Conservation (phyloP, 1,140 invertebrate genomes). For the Tyrophagus putrescentiae region DNA sequence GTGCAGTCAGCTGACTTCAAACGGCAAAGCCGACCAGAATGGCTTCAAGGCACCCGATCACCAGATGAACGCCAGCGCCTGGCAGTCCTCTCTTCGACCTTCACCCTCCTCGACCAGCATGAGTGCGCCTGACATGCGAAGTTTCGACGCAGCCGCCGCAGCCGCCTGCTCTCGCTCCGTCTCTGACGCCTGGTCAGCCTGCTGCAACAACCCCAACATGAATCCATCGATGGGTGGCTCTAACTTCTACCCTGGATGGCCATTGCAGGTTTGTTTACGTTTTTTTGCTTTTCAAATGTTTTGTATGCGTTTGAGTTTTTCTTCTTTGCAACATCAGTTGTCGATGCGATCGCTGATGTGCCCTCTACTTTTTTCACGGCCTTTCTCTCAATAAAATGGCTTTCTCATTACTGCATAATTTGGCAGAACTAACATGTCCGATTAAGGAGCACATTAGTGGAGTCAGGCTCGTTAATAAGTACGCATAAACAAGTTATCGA, state of each 20-base stretch:
- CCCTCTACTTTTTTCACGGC: too few relatives aligned
- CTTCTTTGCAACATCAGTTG: background rate
- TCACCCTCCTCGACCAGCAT: conserved; percentile 25
- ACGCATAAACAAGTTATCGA: too few relatives aligned
- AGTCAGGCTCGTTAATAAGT: too few relatives aligned
- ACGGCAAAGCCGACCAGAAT: conserved; percentile 25
- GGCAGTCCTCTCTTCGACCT: conserved; percentile 42
- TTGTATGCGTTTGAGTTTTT: background rate
- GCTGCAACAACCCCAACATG: conserved; percentile 51
- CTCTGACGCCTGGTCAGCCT: conserved; percentile 60
- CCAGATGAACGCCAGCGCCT: conserved; percentile 37
- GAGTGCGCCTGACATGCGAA: conserved; percentile 22
- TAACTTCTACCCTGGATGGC: conserved; percentile 95
- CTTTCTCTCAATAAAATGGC: too few relatives aligned
- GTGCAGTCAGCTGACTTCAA: conserved; percentile 4
- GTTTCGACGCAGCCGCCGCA: conserved; percentile 41
- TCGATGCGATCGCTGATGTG: too few relatives aligned
- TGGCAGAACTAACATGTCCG: too few relatives aligned
- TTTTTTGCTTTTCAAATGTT: background rate
- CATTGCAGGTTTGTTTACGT: conserved; percentile 60
- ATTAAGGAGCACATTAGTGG: too few relatives aligned
- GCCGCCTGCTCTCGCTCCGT: conserved; percentile 41
- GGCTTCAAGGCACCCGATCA: conserved; percentile 27
- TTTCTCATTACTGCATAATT: background rate
- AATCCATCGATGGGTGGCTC: conserved; percentile 47